phyloP scores from a whole-genome alignment of 2,797 vertebrate genomes.

The Ctenopoma kingsleyae region DNA sequence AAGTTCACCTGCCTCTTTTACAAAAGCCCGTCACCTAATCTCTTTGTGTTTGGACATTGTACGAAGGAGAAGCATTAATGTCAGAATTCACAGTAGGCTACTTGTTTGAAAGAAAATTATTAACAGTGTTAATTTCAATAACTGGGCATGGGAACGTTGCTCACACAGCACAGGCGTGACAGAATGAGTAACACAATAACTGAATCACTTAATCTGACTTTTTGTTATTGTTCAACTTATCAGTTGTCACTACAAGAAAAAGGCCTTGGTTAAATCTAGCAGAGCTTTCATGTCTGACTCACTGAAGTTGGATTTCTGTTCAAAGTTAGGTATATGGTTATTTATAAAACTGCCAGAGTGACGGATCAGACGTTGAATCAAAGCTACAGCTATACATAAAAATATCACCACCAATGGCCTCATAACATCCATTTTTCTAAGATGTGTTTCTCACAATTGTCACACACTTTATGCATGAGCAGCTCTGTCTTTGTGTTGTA shows the following conservation, averaged over 20 bases:
- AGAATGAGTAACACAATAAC: conserved; percentile 14
- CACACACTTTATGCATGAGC: conserved; percentile 15
- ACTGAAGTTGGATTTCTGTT: conserved; percentile 53
- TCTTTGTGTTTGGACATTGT: not conserved
- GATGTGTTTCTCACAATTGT: conserved; percentile 12
- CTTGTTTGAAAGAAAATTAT: conserved; percentile 2
- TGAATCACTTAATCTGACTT: conserved; percentile 21
- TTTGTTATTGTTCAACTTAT: conserved; percentile 35
- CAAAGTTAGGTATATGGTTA: conserved; percentile 51
- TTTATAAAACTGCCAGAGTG: conserved; percentile 73
- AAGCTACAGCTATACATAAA: conserved; percentile 52
- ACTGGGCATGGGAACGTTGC: conserved; percentile 9
- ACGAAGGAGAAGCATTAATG: not conserved
- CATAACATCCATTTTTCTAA: conserved; percentile 43
- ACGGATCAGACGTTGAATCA: conserved; percentile 68
- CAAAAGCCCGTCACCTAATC: conserved; percentile 4
- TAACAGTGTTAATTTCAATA: conserved; percentile 24
- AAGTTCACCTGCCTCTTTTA: conserved; percentile 27
- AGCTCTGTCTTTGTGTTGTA: conserved; percentile 29
- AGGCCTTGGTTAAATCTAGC: conserved; percentile 52
- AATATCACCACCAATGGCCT: conserved; percentile 43
- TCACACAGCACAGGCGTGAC: conserved; percentile 12
- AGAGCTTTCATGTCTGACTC: conserved; percentile 59
- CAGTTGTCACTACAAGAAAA: conserved; percentile 35
- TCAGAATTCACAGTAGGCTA: not conserved